phyloP scores from a whole-genome alignment of 1,140 invertebrate genomes.

The Metaphire vulgaris region DNA sequence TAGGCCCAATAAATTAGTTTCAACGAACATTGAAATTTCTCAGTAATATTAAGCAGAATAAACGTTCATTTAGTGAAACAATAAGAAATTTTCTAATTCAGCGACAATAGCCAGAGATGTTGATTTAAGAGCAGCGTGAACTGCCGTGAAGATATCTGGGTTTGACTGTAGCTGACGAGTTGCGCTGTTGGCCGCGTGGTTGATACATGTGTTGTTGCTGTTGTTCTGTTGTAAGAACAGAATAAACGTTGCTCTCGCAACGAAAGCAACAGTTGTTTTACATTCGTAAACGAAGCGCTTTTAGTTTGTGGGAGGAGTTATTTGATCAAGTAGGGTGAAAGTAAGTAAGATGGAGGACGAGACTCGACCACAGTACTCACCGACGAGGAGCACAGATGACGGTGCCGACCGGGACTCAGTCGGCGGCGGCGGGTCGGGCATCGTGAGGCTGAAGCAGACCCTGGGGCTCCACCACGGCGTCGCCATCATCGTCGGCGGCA shows the following conservation, averaged over 20 bases:
- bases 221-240: too few species aligned
- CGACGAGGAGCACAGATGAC: neutral
- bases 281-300: neutral
- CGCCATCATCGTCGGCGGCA: slow-evolving; percentile 50
- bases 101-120: too few species aligned
- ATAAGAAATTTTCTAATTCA: too few species aligned
- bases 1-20: too few species aligned
- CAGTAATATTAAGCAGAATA: too few species aligned
- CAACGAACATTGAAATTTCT: too few species aligned
- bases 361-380: neutral
- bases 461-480: slow-evolving; percentile 47
- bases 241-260: neutral
- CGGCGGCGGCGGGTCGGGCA: neutral
- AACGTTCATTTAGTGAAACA: too few species aligned
- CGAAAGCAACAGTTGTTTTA: neutral
- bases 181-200: too few species aligned
- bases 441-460: slow-evolving; percentile 23
- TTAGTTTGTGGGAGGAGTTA: neutral
- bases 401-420: neutral
- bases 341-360: neutral
- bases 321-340: too few species aligned
- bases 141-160: neutral
- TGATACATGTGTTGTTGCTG: too few species aligned
- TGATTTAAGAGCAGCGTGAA: too few species aligned
- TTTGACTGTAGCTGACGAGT: neutral